Evolutionary conservation across 2,113 vertebrate species (phyloP).

Genomic region (Romanogobio albipinnatus): DNA sequence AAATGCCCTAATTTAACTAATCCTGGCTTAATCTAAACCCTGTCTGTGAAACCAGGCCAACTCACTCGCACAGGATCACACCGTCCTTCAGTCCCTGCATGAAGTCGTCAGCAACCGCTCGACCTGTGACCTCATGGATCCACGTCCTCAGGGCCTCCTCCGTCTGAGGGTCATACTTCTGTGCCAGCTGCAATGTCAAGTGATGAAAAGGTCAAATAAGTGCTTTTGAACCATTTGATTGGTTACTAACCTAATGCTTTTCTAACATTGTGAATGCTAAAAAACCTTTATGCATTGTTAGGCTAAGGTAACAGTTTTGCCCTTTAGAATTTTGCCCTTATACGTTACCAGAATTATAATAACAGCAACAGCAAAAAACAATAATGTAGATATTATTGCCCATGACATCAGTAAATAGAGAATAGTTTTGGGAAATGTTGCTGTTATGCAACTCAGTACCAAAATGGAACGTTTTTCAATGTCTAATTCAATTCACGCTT

Average conservation of each 20-base stretch:
- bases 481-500: not conserved
- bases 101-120: constrained; percentile 81
- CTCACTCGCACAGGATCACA: constrained; percentile 90
- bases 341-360: too few species aligned
- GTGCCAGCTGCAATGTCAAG: constrained; percentile 78
- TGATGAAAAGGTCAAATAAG: constrained; percentile 33
- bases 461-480: not conserved
- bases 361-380: too few species aligned
- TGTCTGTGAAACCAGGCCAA: constrained; percentile 30
- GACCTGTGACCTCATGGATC: constrained; percentile 85
- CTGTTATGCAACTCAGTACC: not conserved
- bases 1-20: too few species aligned
- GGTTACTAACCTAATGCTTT: not conserved
- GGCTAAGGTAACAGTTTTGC: too few species aligned
- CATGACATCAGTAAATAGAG: too few species aligned
- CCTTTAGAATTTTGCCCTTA: too few species aligned
- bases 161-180: constrained; percentile 86
- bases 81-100: constrained; percentile 92
- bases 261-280: not conserved
- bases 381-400: too few species aligned
- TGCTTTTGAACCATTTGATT: not conserved
- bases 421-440: not conserved
- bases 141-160: constrained; percentile 87
- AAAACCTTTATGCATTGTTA: too few species aligned
- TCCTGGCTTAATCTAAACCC: too few species aligned